A percentile compares a stretch with the other conserved stretches of the same genome.
phyloP scores from a whole-genome alignment of 2,797 vertebrate species.

The Halcyon chelicuti region DNA sequence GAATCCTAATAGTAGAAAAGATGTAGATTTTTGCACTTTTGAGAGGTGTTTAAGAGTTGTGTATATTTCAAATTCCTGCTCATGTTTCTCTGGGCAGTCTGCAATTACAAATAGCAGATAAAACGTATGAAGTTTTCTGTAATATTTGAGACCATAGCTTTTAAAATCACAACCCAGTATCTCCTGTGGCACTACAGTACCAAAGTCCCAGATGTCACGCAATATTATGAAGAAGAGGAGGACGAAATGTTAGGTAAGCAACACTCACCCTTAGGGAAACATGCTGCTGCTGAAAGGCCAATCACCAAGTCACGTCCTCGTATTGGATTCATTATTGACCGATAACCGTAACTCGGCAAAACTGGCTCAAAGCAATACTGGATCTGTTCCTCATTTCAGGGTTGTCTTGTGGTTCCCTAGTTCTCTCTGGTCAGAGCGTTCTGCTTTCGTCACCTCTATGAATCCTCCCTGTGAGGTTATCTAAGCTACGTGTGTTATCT shows the following conservation, averaged over 20 bases:
- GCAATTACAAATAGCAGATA: constrained; percentile 13
- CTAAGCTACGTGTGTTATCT: not conserved
- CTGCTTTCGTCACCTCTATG: rapidly evolving
- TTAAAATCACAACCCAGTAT: not conserved
- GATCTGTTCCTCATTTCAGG: not conserved
- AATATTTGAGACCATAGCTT: not conserved
- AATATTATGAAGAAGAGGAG: not conserved
- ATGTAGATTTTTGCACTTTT: not conserved
- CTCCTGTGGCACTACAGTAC: not conserved
- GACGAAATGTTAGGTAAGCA: not conserved
- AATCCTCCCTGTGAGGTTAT: not conserved
- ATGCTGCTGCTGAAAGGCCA: not conserved
- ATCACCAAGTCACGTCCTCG: not conserved
- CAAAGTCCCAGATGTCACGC: not conserved
- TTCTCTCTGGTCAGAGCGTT: not conserved
- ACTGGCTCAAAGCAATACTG: not conserved
- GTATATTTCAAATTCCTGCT: constrained; percentile 28
- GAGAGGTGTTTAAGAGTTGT: constrained; percentile 8
- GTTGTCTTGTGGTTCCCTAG: not conserved
- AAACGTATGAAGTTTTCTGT: not conserved
- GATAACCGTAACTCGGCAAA: not conserved
- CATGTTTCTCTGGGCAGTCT: constrained; percentile 36
- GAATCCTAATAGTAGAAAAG: not conserved
- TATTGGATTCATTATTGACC: not conserved
- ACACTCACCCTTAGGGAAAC: not conserved